Conservation (phyloP, 2,888 invertebrate genomes). For the Barypeithes pellucidus region DNA sequence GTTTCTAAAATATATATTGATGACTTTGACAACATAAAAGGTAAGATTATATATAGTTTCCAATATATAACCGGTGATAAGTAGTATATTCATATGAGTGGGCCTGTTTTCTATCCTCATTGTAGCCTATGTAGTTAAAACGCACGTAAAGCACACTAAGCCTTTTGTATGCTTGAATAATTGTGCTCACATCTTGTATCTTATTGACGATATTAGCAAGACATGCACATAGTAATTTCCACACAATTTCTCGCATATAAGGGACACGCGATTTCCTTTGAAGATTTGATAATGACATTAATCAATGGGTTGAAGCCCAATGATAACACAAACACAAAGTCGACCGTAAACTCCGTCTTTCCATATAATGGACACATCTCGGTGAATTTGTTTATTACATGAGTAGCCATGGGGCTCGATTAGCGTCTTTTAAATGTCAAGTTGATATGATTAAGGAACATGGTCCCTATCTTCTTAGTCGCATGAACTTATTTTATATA, state of each 20-base stretch:
- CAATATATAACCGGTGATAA: background rate
- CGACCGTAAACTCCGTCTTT: constrained; percentile 21
- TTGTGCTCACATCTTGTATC: constrained; percentile 24
- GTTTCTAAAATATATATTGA: too few species aligned
- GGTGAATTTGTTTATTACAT: constrained; percentile 12
- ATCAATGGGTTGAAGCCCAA: constrained; percentile 6
- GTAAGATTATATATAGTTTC: too few species aligned
- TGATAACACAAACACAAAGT: constrained; percentile 26
- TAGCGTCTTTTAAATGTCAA: background rate
- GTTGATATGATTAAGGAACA: too few species aligned
- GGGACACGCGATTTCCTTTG: constrained; percentile 17
- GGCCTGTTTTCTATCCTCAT: background rate
- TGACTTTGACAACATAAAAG: too few species aligned
- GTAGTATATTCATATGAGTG: constrained; percentile 5
- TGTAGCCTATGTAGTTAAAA: constrained; percentile 2
- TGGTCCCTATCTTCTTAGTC: too few species aligned
- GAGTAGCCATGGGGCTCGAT: constrained; percentile 11
- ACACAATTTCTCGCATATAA: constrained; percentile 33
- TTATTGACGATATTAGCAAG: constrained; percentile 20
- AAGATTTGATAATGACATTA: constrained; percentile 22
- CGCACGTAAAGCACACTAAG: background rate
- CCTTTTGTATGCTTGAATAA: constrained; percentile 29
- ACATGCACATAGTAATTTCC: constrained; percentile 19
- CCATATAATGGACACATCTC: constrained; percentile 30
- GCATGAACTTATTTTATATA: too few species aligned